Evolutionary conservation across 1,140 invertebrate species (phyloP).

Genomic region (Babylonia areolata): DNA sequence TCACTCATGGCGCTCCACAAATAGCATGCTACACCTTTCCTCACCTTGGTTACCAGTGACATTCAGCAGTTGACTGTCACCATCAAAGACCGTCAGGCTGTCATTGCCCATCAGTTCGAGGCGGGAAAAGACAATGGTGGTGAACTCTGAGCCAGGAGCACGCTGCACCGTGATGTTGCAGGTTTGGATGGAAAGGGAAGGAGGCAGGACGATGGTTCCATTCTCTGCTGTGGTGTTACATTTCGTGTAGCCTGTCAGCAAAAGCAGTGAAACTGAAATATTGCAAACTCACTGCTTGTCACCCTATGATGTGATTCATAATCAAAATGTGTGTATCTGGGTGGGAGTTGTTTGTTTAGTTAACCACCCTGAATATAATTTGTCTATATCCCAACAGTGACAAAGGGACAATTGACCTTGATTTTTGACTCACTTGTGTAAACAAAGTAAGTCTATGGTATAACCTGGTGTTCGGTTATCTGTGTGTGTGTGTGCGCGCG

Average conservation of each 20-base stretch:
- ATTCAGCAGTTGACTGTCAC: not conserved
- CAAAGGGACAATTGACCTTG: too few species aligned
- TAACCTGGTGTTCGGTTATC: too few species aligned
- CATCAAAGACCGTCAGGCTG: not conserved
- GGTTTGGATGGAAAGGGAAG: not conserved
- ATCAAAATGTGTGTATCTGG: too few species aligned
- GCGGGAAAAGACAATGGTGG: not conserved
- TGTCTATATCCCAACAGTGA: too few species aligned
- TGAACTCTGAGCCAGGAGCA: not conserved
- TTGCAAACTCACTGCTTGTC: too few species aligned
- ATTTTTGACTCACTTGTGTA: too few species aligned
- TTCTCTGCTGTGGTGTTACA: not conserved
- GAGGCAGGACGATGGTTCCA: not conserved
- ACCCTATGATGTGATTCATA: too few species aligned
- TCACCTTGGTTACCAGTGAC: not conserved
- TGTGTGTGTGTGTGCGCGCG: too few species aligned
- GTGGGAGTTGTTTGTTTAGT: too few species aligned
- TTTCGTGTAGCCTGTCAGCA: not conserved
- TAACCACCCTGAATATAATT: too few species aligned
- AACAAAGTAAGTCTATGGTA: too few species aligned
- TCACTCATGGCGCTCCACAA: not conserved
- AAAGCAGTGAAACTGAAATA: too few species aligned
- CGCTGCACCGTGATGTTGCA: not conserved
- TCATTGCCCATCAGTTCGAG: not conserved
- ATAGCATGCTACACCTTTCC: not conserved